These are phyloP conservation scores for Epinephelus coioides DNA, from an alignment of 2,797 vertebrate genomes.

Conservation along the genomic window DNA sequence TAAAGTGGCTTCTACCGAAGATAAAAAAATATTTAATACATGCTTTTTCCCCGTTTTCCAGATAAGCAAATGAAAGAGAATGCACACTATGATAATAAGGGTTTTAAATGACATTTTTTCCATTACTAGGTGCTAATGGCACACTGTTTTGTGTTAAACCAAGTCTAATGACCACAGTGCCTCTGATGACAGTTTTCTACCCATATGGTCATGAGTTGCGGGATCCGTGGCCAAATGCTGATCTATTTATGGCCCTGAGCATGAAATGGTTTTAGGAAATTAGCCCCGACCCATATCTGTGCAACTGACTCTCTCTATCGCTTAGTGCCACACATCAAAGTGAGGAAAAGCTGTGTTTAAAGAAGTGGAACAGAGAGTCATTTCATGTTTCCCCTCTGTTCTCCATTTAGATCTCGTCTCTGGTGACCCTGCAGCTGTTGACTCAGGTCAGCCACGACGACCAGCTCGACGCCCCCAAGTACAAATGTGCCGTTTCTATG, in stretches of 20 bases:
- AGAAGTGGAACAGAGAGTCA: constrained; percentile 37
- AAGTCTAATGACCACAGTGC: constrained; percentile 9
- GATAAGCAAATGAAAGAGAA: constrained; percentile 43
- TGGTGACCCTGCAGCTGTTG: constrained; percentile 92
- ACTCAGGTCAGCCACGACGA: constrained; percentile 90
- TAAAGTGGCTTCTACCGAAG: not conserved
- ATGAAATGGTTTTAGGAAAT: constrained; percentile 57
- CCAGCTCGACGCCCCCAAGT: constrained; percentile 94
- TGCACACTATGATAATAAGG: constrained; percentile 5
- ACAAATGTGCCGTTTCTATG: constrained; percentile 95
- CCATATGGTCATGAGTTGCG: constrained; percentile 33
- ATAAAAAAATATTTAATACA: constrained; percentile 19
- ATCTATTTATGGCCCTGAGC: constrained; percentile 51
- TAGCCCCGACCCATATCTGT: constrained; percentile 48
- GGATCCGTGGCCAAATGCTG: constrained; percentile 31
- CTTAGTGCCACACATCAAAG: constrained; percentile 45
- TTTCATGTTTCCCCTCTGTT: not conserved
- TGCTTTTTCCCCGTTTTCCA: constrained; percentile 15
- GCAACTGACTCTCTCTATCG: constrained; percentile 21
- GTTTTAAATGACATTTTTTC: constrained; percentile 1
- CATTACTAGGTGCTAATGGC: constrained; percentile 6
- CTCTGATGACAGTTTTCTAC: constrained; percentile 34
- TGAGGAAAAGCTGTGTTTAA: constrained; percentile 29
- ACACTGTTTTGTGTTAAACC: constrained; percentile 31
- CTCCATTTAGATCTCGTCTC: constrained; percentile 83